These are phyloP conservation scores for Balaeniceps rex DNA, from an alignment of 2,113 vertebrate species.

Conservation along the genomic window DNA sequence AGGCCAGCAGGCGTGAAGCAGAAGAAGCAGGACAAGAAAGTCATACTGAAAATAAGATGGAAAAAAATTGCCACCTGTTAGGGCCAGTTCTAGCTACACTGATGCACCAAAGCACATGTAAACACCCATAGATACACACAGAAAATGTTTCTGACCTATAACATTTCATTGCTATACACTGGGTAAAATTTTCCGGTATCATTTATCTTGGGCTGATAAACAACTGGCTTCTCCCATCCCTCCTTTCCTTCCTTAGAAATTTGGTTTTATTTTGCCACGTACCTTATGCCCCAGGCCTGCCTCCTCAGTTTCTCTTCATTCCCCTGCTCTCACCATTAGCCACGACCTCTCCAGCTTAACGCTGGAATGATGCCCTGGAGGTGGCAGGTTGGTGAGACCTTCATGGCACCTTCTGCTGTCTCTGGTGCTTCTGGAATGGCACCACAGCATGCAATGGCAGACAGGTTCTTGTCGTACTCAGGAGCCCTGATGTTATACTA, in stretches of 20 bases:
- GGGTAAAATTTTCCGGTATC: background rate
- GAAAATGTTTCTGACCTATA: background rate
- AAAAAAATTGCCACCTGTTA: background rate
- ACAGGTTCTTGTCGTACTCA: background rate
- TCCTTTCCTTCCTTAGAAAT: background rate
- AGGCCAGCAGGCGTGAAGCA: background rate
- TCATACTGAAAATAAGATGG: background rate
- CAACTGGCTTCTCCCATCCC: background rate
- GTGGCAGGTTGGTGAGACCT: background rate
- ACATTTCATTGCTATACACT: accelerated
- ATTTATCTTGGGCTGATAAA: background rate
- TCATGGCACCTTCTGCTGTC: background rate
- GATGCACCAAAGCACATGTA: background rate
- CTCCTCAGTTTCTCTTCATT: background rate
- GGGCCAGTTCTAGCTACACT: background rate
- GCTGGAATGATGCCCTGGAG: background rate
- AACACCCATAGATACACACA: background rate
- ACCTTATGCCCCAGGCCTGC: background rate
- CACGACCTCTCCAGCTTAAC: too few species aligned
- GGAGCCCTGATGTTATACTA: background rate
- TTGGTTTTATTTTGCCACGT: background rate
- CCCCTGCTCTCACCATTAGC: background rate
- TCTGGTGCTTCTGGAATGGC: background rate
- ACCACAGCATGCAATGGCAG: accelerated
- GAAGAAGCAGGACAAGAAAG: background rate